Evolutionary conservation across 2,113 vertebrate species (phyloP).

Genomic region (Ceratotherium simum): DNA sequence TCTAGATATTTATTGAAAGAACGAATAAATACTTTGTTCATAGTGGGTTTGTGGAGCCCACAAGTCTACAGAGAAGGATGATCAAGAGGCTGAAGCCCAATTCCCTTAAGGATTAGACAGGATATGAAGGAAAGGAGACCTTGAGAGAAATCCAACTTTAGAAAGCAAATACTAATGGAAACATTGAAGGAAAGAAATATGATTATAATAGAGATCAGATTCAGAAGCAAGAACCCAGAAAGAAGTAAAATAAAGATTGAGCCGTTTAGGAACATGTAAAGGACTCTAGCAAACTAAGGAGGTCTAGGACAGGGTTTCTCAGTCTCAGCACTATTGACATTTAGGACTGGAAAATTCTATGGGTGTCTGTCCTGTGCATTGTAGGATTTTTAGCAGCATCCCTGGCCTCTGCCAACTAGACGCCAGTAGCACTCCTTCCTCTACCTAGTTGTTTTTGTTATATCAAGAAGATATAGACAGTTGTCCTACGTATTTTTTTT

Average conservation of each 20-base stretch:
- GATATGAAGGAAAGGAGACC: background rate
- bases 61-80: background rate
- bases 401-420: background rate
- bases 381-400: background rate
- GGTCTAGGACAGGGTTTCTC: background rate
- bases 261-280: background rate
- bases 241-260: background rate
- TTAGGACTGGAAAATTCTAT: background rate
- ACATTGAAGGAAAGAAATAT: background rate
- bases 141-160: background rate
- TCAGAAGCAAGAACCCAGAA: background rate
- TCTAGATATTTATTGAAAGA: background rate
- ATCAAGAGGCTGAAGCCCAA: background rate
- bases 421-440: fast-evolving
- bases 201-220: background rate
- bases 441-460: background rate
- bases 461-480: background rate
- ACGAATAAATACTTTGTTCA: background rate
- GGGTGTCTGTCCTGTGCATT: too few relatives aligned
- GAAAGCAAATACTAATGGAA: background rate
- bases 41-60: background rate
- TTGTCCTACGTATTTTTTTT: background rate
- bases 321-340: background rate
- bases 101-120: background rate
- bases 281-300: background rate